These are phyloP conservation scores for Carposina sasakii DNA, from an alignment of 1,140 invertebrate species.

Conservation along the genomic window DNA sequence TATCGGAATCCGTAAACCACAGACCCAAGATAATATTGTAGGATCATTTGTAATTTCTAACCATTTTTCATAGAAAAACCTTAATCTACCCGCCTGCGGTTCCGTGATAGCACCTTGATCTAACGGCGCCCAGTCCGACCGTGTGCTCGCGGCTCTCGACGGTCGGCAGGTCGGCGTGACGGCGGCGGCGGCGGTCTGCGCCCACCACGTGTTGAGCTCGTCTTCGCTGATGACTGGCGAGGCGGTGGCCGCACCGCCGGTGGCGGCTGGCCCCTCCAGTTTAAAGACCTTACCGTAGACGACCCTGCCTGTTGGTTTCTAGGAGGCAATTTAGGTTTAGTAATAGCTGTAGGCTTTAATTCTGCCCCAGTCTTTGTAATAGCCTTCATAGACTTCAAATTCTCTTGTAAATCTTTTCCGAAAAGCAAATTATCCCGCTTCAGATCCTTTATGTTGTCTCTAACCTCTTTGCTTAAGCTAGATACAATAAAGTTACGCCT, in stretches of 20 bases:
- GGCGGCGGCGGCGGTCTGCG: not conserved
- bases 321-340: not conserved
- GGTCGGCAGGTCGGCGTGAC: not conserved
- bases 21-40: constrained; percentile 3
- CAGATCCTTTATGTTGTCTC: not conserved
- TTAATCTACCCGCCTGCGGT: constrained; percentile 3
- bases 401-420: constrained; percentile 1
- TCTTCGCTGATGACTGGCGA: not conserved
- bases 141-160: not conserved
- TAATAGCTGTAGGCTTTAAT: not conserved
- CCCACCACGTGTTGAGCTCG: constrained; percentile 7
- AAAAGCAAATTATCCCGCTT: constrained; percentile 3
- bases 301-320: too few relatives aligned
- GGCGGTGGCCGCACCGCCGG: not conserved
- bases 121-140: not conserved
- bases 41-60: not conserved
- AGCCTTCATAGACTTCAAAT: constrained; percentile 6
- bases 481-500: not conserved
- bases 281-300: constrained; percentile 8
- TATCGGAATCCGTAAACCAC: not conserved
- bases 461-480: constrained; percentile 3
- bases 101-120: not conserved
- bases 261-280: constrained; percentile 9
- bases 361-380: constrained; percentile 1
- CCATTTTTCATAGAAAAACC: constrained; percentile 2